A percentile compares a stretch with the other conserved stretches of the same genome.
Conservation (phyloP, 1,140 invertebrate species). For the Drosophila grimshawi region DNA sequence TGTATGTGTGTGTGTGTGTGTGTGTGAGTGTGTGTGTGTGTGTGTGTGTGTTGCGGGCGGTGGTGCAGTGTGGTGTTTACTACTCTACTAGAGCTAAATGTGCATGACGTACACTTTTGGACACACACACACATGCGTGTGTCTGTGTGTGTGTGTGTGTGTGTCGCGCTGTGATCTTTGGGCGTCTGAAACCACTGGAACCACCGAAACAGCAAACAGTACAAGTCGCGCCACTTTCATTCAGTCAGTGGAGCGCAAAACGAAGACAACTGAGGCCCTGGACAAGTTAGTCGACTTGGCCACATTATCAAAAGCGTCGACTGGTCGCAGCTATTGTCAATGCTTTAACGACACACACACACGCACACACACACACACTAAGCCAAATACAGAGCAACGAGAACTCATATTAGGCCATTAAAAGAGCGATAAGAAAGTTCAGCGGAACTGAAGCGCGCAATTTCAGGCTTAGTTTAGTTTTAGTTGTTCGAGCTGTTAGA, state of each 20-base stretch:
- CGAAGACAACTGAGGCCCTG: slow-evolving; percentile 29
- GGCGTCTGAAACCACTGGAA: slow-evolving; percentile 61
- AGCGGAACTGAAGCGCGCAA: slow-evolving; percentile 81
- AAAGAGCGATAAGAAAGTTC: slow-evolving; percentile 82
- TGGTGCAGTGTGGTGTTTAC: slow-evolving; percentile 5
- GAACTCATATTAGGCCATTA: slow-evolving; percentile 79
- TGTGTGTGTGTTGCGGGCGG: not conserved
- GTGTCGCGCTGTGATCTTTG: slow-evolving; percentile 52
- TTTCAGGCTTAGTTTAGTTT: slow-evolving; percentile 78
- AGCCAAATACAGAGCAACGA: slow-evolving; percentile 23
- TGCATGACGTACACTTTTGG: slow-evolving; percentile 80
- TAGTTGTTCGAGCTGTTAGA: slow-evolving; percentile 3
- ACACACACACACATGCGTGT: slow-evolving; percentile 36
- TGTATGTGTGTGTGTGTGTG: not conserved
- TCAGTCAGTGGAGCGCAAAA: slow-evolving; percentile 76
- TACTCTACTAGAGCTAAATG: slow-evolving; percentile 61
- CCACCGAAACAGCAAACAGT: slow-evolving; percentile 41
- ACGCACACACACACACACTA: slow-evolving; percentile 26
- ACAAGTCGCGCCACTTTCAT: slow-evolving; percentile 49
- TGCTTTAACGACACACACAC: slow-evolving; percentile 33
- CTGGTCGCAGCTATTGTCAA: slow-evolving; percentile 64
- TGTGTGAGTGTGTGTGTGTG: not conserved
- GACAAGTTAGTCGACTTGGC: slow-evolving; percentile 40
- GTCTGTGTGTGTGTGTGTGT: not conserved
- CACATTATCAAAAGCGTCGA: slow-evolving; percentile 60